These are phyloP conservation scores for Hyperoplus immaculatus DNA, from an alignment of 2,797 vertebrate genomes.

Conservation along the genomic window DNA sequence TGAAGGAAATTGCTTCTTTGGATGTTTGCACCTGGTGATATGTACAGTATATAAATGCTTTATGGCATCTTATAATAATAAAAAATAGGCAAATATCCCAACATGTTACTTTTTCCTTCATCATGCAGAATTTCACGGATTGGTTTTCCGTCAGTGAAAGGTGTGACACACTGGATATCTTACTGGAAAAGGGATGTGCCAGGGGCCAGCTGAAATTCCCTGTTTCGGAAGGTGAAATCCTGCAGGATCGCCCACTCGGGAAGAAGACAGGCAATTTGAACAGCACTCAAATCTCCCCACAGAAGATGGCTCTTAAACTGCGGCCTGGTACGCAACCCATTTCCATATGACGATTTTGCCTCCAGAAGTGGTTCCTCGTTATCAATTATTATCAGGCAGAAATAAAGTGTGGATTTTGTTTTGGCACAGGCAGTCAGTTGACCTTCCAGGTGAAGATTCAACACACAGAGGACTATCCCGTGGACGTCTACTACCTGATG, in stretches of 20 bases:
- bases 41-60: neutral
- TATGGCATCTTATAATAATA: neutral
- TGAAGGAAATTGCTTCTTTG: neutral
- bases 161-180: conserved; percentile 89
- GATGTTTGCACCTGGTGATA: no score
- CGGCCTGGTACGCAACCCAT: conserved; percentile 86
- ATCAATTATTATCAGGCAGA: conserved; percentile 17
- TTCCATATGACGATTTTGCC: neutral
- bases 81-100: neutral
- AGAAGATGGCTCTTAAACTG: conserved; percentile 90
- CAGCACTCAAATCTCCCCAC: conserved; percentile 93
- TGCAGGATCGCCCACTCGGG: conserved; percentile 86
- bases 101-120: conserved; percentile 34
- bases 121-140: conserved; percentile 93
- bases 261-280: conserved; percentile 80
- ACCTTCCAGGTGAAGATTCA: conserved; percentile 94
- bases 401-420: conserved; percentile 21
- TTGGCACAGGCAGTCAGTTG: conserved; percentile 86
- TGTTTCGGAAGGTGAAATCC: conserved; percentile 84
- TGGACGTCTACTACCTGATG: conserved; percentile 99
- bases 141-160: conserved; percentile 85
- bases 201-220: conserved; percentile 88
- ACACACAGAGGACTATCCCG: conserved; percentile 95
- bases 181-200: conserved; percentile 90
- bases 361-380: neutral